Evolutionary conservation across 2,888 invertebrate genomes (phyloP), one percentile per base, ranked within the genome.

Genomic region (Drosophila tanythrix): DNA sequence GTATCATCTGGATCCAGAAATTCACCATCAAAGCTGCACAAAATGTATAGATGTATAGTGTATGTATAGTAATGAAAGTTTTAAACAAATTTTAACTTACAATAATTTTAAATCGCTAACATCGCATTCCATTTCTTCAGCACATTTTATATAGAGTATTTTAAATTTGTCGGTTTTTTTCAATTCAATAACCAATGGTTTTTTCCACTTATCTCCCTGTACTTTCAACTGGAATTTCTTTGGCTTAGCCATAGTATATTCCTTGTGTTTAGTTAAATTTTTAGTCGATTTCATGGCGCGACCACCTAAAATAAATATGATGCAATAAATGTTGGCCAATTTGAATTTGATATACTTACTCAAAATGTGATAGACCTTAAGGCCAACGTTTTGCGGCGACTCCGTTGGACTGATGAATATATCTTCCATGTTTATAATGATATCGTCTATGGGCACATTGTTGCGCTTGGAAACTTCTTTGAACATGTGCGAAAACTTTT

Each of bases 11-110:
- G 71, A 11, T 89, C 82, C 31, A 92, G 66, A 0, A 80, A 40
- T 13, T 92, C 92, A n/a, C 93, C 92, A 77, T 92, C 93, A 73
- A 92, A 92, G 51, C 92, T 92, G 60, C 18, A 70, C 59, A 40
- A 27, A 53, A 56, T 52, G n/a, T 15, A 40, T 5, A 18, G 15
- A 8, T 3, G 7, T 10, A 31, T 6, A 33, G 11, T 33, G 10
- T 11, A 33, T 11, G n/a, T 27, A 2, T 18, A 21, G 25, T 13
- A 8, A 2, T 25, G 11, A 8, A 36, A 33, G 2, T 6, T 46
- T 13, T 10, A 15, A 36, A 2, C 1, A n/a, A 13, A 7, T 46
- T 25, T 15, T 2, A 21, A 76, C 85, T 56, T 62, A 89, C 88
- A 71, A 71, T 46, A 88, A 46, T 29, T 76, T 74, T 3, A 86